Percentiles rank a stretch among this genome's conserved stretches.
Evolutionary conservation across 2,888 invertebrate species (phyloP).

Genomic region (Rhabditoides inermis): DNA sequence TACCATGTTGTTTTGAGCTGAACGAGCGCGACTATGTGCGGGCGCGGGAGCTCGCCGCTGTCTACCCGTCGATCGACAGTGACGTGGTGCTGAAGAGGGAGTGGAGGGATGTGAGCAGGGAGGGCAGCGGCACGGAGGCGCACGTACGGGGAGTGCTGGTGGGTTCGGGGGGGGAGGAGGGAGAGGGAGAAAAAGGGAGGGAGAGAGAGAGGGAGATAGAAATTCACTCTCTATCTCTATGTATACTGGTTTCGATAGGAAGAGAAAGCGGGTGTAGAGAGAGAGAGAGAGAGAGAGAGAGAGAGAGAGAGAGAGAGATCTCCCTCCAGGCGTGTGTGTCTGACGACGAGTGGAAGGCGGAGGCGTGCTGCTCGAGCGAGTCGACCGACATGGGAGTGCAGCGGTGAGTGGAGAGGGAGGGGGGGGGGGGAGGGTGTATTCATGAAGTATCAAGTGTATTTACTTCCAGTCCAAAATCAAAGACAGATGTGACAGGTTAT

Average conservation of each 20-base stretch:
- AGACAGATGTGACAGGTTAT: too few relatives aligned
- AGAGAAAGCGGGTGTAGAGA: too few relatives aligned
- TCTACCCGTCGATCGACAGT: conserved; percentile 18
- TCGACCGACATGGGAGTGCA: conserved; percentile 15
- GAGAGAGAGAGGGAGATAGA: too few relatives aligned
- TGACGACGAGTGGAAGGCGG: conserved; percentile 26
- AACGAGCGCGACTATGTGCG: conserved; percentile 21
- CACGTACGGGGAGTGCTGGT: conserved; percentile 25
- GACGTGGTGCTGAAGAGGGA: conserved; percentile 27
- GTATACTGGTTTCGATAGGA: too few relatives aligned
- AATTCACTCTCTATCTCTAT: too few relatives aligned
- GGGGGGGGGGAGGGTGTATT: too few relatives aligned
- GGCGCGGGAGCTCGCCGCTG: conserved; percentile 18
- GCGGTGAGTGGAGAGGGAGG: conserved; percentile 3
- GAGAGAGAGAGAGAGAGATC: neutral
- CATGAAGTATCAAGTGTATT: too few relatives aligned
- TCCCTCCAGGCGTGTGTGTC: conserved; percentile 9
- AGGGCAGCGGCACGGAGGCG: conserved; percentile 14
- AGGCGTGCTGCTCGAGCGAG: conserved; percentile 14
- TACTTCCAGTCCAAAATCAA: too few relatives aligned
- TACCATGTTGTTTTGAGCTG: conserved; percentile 16
- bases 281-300: too few relatives aligned
- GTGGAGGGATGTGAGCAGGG: conserved; percentile 27
- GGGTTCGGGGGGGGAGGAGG: too few relatives aligned
- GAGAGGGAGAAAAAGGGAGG: too few relatives aligned